Base-by-base conservation (phyloP, 2,888 invertebrate genomes). In the Formica aserva region DNA sequence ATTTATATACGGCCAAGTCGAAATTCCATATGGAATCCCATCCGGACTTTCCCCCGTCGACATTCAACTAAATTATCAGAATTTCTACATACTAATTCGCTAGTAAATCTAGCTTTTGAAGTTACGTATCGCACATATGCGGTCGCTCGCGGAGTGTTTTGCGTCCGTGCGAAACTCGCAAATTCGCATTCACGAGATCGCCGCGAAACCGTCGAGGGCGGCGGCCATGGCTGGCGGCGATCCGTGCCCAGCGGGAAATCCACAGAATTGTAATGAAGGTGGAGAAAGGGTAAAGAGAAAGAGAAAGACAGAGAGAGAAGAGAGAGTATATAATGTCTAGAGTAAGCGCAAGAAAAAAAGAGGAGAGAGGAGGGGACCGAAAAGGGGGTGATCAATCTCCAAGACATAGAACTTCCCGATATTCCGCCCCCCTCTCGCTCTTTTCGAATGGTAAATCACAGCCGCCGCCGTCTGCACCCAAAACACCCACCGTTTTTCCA, bases 31-130 rank as follows among this genome's bases (percentile, higher is more conserved):
- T 77, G 82, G 84, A 88, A 86, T 86, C 86, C 74, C 67, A 82
- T 65, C 85, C 85, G 88, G 87, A 75, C 85, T n/a, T 52, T 88
- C 81, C 29, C 62, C 62, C 85, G 83, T 86, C 88, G 86, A 88
- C 76, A 71, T 88, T 84, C 85, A 85, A 88, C 87, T 86, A 78
- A 84, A 88, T 88, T 84, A 82, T 80, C 63, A 63, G 86, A 85
- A 88, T 83, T 85, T 85, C 84, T 65, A 57, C 35, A 66, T 76
- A 84, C 86, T 88, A 88, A 88, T 88, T 88, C 77, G 87, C 87
- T 77, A 80, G 86, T 86, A 80, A 72, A 76, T 66, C 63, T 65
- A 52, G 45, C 83, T 80, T 76, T 77, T 66, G 55, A 69, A 83
- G 67, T 83, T 69, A 80, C 78, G 26, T 78, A 78, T 78, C 69